These are phyloP conservation scores for Cheilosia pagana DNA, from an alignment of 2,888 invertebrate species.

Conservation along the genomic window DNA sequence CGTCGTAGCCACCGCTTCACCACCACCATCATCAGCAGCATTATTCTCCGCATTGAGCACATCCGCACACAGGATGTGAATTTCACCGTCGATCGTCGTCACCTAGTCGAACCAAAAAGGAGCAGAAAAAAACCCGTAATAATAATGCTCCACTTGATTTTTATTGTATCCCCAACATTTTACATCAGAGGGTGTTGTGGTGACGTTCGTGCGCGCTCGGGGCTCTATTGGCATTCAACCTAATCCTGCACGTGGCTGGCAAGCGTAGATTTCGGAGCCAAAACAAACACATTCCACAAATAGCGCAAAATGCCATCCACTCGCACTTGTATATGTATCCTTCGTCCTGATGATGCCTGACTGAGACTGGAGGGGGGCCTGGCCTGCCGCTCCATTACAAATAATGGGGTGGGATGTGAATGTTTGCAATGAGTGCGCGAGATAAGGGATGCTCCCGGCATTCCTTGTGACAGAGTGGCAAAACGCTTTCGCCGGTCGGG, in stretches of 20 bases:
- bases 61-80: conserved; percentile 56
- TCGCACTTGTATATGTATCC: conserved; percentile 46
- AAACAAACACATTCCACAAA: conserved; percentile 75
- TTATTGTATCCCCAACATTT: conserved; percentile 50
- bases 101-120: conserved; percentile 41
- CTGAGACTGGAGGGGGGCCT: not conserved
- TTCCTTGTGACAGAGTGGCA: conserved; percentile 43
- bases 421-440: conserved; percentile 73
- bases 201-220: not conserved
- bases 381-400: not conserved
- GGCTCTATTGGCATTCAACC: conserved; percentile 57
- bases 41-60: conserved; percentile 49
- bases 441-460: conserved; percentile 69
- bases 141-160: conserved; percentile 58
- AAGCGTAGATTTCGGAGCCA: conserved; percentile 74
- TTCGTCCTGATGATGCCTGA: conserved; percentile 18
- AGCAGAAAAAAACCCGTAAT: not conserved
- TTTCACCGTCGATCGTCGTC: conserved; percentile 67
- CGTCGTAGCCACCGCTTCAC: not conserved
- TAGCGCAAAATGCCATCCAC: conserved; percentile 70
- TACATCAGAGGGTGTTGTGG: conserved; percentile 14
- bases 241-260: conserved; percentile 75
- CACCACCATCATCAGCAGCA: conserved; percentile 20
- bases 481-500: conserved; percentile 46
- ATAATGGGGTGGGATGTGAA: conserved; percentile 56